phyloP scores from a whole-genome alignment of 2,113 vertebrate species.

The Sardina pilchardus region DNA sequence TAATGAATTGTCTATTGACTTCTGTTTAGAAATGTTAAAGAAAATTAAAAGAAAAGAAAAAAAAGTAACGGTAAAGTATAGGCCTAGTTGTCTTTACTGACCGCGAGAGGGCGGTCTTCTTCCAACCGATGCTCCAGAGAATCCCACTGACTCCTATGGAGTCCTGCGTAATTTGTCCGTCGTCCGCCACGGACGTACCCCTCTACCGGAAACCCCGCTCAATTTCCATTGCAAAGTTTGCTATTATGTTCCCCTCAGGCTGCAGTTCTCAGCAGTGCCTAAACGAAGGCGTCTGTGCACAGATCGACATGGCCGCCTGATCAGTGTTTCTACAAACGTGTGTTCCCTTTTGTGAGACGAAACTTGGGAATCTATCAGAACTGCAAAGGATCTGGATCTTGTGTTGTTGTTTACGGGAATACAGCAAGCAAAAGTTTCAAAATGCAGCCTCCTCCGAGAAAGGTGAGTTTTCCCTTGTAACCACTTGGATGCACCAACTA shows the following conservation, averaged over 20 bases:
- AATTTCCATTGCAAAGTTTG: constrained; percentile 46
- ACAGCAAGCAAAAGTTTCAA: constrained; percentile 47
- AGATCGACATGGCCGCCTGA: constrained; percentile 63
- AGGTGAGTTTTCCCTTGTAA: constrained; percentile 73
- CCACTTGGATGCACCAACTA: neutral
- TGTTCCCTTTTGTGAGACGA: neutral
- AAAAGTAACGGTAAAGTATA: neutral
- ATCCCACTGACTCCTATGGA: neutral
- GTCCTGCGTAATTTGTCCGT: neutral
- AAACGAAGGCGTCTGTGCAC: constrained; percentile 47
- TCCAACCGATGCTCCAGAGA: neutral
- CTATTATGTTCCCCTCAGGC: constrained; percentile 49
- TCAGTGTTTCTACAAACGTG: constrained; percentile 23
- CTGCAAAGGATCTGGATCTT: constrained; percentile 45
- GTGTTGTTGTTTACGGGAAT: constrained; percentile 59
- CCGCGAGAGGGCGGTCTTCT: constrained; percentile 30
- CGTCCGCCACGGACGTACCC: constrained; percentile 36
- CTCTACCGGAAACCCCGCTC: constrained; percentile 53
- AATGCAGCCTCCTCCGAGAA: constrained; percentile 95
- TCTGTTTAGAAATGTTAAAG: too few species aligned
- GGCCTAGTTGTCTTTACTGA: neutral
- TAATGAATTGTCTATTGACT: too few species aligned
- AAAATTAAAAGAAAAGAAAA: too few species aligned
- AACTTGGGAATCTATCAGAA: constrained; percentile 5
- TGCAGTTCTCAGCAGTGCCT: constrained; percentile 63